These are phyloP conservation scores for Drosophila lowei DNA, from an alignment of 1,140 invertebrate genomes.

Conservation along the genomic window DNA sequence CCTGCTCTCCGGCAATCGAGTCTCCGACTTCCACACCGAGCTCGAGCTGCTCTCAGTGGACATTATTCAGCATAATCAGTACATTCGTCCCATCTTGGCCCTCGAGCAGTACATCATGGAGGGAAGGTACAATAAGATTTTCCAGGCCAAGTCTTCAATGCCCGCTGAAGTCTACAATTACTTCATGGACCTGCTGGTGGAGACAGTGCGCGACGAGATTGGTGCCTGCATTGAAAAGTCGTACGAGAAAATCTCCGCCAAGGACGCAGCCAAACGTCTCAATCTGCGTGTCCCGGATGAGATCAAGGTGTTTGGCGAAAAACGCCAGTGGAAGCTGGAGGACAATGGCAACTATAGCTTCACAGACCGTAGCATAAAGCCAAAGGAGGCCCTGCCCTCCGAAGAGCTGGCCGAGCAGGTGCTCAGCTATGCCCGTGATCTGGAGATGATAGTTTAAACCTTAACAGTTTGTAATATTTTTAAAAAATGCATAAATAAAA, in stretches of 20 bases:
- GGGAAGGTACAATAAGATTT: slow-evolving; percentile 98
- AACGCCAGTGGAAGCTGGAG: slow-evolving; percentile 92
- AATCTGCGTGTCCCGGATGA: slow-evolving; percentile 91
- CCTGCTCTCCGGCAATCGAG: slow-evolving; percentile 97
- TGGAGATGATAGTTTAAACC: slow-evolving; percentile 99
- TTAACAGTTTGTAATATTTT: slow-evolving; percentile 9
- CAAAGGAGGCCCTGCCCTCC: slow-evolving; percentile 93
- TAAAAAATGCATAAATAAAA: slow-evolving; percentile 27
- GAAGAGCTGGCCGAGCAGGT: slow-evolving; percentile 95
- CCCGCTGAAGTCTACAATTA: slow-evolving; percentile 97
- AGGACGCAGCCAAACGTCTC: slow-evolving; percentile 94
- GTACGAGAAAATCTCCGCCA: slow-evolving; percentile 94
- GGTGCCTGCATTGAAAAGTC: slow-evolving; percentile 98
- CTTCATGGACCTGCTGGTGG: slow-evolving; percentile 98
- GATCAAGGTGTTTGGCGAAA: slow-evolving; percentile 91
- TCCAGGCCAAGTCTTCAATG: slow-evolving; percentile 90
- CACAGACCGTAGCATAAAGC: slow-evolving; percentile 87
- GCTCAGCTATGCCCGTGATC: slow-evolving; percentile 98
- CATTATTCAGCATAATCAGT: slow-evolving; percentile 96
- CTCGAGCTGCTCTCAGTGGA: slow-evolving; percentile 96
- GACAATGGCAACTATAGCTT: slow-evolving; percentile 93
- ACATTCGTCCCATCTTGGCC: slow-evolving; percentile 96
- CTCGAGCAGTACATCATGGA: slow-evolving; percentile 99
- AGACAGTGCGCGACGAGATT: slow-evolving; percentile 98
- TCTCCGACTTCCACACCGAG: slow-evolving; percentile 99